These are phyloP conservation scores for Anolis carolinensis DNA, from an alignment of 2,113 vertebrate genomes.

Conservation along the genomic window DNA sequence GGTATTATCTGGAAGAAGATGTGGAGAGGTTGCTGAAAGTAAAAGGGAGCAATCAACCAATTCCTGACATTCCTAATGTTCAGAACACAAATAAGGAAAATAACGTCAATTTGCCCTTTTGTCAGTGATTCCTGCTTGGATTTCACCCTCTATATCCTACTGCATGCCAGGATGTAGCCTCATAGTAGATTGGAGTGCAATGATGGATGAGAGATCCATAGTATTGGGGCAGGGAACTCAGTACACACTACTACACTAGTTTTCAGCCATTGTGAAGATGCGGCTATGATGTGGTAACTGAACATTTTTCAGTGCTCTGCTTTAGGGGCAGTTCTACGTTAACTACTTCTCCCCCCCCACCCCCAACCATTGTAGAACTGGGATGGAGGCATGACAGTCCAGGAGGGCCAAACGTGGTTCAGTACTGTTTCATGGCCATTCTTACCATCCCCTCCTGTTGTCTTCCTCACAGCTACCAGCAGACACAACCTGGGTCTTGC, in stretches of 20 bases:
- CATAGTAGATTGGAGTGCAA: not conserved
- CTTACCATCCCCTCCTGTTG: too few relatives aligned
- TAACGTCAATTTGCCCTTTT: not conserved
- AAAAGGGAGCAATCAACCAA: too few relatives aligned
- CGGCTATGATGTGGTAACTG: too few relatives aligned
- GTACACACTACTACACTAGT: not conserved
- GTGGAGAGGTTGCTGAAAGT: not conserved
- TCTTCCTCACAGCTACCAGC: too few relatives aligned
- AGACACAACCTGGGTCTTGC: too few relatives aligned
- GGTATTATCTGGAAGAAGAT: not conserved
- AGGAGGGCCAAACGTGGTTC: too few relatives aligned
- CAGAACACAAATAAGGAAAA: not conserved
- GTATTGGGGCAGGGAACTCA: not conserved
- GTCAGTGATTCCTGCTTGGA: fast-evolving
- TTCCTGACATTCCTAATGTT: not conserved
- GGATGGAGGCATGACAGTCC: too few relatives aligned
- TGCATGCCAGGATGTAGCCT: not conserved
- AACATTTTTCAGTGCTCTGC: too few relatives aligned
- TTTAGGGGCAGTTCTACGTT: not conserved
- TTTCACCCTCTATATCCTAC: fast-evolving
- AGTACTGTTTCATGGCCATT: too few relatives aligned
- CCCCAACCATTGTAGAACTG: too few relatives aligned
- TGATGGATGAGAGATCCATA: not conserved
- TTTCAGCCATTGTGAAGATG: not conserved
- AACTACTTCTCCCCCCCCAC: too few relatives aligned